A percentile compares a stretch with the other conserved stretches of the same genome.
These are phyloP conservation scores for Meiosimyza platycephala DNA, from an alignment of 2,888 invertebrate genomes.

Conservation along the genomic window DNA sequence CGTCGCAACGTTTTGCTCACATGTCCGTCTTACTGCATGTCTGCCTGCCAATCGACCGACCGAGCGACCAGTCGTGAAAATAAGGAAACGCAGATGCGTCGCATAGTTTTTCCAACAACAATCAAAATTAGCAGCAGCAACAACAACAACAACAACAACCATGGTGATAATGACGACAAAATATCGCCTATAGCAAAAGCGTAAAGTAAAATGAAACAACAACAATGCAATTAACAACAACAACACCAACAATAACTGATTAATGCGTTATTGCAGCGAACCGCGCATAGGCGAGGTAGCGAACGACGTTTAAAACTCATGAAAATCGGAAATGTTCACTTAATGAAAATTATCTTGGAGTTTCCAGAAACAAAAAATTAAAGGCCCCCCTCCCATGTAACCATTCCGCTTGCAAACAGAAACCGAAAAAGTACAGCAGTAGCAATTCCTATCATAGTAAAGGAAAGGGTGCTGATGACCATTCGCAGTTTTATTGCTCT, in stretches of 20 bases:
- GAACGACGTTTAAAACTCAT: neutral
- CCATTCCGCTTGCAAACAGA: no score
- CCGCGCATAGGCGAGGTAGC: no score
- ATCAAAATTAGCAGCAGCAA: neutral
- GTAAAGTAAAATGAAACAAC: no score
- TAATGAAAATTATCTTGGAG: no score
- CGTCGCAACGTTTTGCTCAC: neutral
- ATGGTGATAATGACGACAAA: neutral
- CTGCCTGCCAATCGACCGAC: neutral
- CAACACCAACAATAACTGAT: neutral
- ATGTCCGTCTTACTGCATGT: neutral
- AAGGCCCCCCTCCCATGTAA: no score
- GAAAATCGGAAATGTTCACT: neutral
- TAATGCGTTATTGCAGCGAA: no score
- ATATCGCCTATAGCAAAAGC: constrained; percentile 7
- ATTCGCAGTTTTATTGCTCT: no score
- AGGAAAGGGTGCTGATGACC: no score
- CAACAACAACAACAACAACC: neutral
- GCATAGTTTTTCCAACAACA: no score
- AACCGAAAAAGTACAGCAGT: no score
- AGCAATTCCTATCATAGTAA: no score
- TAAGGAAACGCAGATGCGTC: constrained; percentile 6
- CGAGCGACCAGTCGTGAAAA: neutral
- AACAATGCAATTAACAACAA: neutral
- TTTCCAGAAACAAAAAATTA: no score